Evolutionary conservation across 2,888 invertebrate species (phyloP), one percentile per base, ranked within the genome.

Genomic region (Ochropleura plecta): DNA sequence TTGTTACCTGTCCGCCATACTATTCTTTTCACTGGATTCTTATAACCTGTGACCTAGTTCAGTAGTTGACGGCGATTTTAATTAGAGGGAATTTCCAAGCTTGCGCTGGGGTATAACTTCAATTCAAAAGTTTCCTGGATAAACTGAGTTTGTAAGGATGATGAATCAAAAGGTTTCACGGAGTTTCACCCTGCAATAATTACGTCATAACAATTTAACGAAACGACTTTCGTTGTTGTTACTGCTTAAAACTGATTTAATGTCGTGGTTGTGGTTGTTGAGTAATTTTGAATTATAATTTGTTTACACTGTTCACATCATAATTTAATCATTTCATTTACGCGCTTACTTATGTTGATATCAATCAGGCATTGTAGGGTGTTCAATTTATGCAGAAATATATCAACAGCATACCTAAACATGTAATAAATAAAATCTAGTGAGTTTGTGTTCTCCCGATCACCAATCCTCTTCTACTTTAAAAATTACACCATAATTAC

Each of bases 11-110:
- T 46, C n/a, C 5, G 48, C 48, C 44, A 70, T 51, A 46, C 73
- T 66, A 63, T 79, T 79, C 71, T 77, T 71, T 80, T 76, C 79
- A 77, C 51, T 55, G 20, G 44, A 63, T 76, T 76, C 49, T 42
- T 77, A 67, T 65, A 66, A 46, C 75, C 78, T 74, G 78, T 70
- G 78, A 79, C 83, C 77, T 75, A 80, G 78, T 80, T 79, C n/a
- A 20, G 63, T 75, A 73, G 73, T 73, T 74, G 64, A 59, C 64
- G 67, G 78, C 63, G 69, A 79, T 84, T 88, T 88, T 90, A 89
- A 90, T 89, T 88, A 89, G 80, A 88, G 82, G 71, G 76, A 81
- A 83, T 80, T 83, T 85, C 65, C 73, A 79, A 81, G 76, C 80
- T 78, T 81, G 69, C 73, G 75, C 75, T 77, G 72, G 79, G 81